A percentile compares a stretch with the other conserved stretches of the same genome.
Conservation (phyloP, 2,888 invertebrate genomes). For the Ametastegia equiseti region DNA sequence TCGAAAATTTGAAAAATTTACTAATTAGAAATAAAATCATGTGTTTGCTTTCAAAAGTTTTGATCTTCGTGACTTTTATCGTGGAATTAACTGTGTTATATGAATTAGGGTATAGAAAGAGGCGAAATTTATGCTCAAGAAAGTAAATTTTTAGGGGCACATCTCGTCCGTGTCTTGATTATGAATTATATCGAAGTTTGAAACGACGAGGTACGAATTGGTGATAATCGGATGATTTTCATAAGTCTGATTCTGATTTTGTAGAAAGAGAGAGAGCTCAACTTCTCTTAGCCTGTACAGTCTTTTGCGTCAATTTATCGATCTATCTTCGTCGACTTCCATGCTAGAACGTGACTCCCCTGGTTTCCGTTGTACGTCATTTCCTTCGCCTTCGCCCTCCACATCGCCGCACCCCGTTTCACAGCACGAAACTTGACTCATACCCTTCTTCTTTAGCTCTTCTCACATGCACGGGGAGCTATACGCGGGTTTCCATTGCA, state of each 20-base stretch:
- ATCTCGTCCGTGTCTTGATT: too few species aligned
- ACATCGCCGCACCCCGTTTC: not conserved
- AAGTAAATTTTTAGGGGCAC: too few species aligned
- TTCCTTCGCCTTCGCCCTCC: not conserved
- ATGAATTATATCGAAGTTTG: too few species aligned
- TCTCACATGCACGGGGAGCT: not conserved
- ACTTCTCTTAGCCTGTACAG: not conserved
- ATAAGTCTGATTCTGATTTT: not conserved
- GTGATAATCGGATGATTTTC: not conserved
- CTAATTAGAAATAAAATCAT: too few species aligned
- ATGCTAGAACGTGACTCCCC: not conserved
- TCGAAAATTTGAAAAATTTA: too few species aligned
- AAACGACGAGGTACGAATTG: too few species aligned
- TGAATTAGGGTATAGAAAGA: too few species aligned
- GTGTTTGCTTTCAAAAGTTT: too few species aligned
- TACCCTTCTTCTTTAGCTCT: not conserved
- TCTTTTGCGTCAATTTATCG: not conserved
- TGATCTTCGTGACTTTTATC: too few species aligned
- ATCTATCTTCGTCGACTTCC: not conserved
- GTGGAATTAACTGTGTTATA: too few species aligned
- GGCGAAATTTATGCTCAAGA: too few species aligned
- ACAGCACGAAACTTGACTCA: not conserved
- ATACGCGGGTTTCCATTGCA: conserved; percentile 38
- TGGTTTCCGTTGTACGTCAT: not conserved
- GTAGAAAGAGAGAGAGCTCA: too few species aligned